Conservation (phyloP, 2,888 invertebrate genomes). For the Lepidochrysops patricia region DNA sequence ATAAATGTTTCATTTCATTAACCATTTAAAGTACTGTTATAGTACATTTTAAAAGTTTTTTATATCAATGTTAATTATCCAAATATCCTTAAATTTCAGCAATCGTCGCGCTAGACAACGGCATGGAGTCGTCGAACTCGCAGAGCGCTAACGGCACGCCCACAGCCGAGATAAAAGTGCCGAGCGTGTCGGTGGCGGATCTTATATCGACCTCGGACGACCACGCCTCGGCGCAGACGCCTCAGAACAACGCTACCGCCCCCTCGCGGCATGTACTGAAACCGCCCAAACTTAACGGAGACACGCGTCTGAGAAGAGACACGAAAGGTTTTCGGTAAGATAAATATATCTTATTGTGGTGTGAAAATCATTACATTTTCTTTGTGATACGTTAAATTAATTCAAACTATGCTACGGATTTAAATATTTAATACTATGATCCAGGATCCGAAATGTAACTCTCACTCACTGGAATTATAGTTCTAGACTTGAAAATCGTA, state of each 20-base stretch:
- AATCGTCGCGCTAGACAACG: neutral
- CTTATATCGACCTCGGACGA: neutral
- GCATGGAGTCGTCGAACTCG: neutral
- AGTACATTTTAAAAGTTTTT: too few relatives aligned
- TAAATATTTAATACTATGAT: too few relatives aligned
- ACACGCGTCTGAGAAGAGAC: constrained; percentile 55
- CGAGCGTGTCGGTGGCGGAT: neutral
- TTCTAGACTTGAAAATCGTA: too few relatives aligned
- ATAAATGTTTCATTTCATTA: too few relatives aligned
- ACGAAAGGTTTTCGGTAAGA: constrained; percentile 60
- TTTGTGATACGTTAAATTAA: too few relatives aligned
- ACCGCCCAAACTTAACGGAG: constrained; percentile 41
- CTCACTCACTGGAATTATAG: too few relatives aligned
- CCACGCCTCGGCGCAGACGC: neutral
- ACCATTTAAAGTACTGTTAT: too few relatives aligned
- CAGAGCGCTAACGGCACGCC: neutral
- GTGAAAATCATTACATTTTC: too few relatives aligned
- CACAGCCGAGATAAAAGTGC: neutral
- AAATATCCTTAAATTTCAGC: neutral
- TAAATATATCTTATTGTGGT: too few relatives aligned
- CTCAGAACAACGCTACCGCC: constrained; percentile 18
- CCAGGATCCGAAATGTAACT: too few relatives aligned
- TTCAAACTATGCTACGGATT: too few relatives aligned
- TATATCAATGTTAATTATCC: too few relatives aligned
- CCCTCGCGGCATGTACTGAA: constrained; percentile 25